These are phyloP conservation scores for Xiphias gladius DNA, from an alignment of 2,113 vertebrate genomes.

Conservation along the genomic window DNA sequence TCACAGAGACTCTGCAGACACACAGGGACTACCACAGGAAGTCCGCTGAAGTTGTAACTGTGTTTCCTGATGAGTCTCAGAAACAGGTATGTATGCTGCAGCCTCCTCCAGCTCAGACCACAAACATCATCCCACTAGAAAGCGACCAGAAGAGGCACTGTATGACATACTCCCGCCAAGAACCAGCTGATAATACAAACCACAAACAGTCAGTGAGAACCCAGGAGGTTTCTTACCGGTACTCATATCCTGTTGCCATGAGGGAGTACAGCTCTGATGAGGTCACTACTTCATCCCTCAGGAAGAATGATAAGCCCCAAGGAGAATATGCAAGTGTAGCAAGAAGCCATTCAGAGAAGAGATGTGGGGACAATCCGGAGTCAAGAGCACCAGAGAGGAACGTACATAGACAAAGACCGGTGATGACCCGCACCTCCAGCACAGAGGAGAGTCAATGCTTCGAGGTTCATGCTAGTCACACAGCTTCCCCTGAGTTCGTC, in stretches of 20 bases:
- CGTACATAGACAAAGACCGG: conserved; percentile 57
- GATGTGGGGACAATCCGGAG: conserved; percentile 35
- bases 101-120: conserved; percentile 48
- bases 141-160: conserved; percentile 61
- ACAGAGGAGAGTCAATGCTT: conserved; percentile 65
- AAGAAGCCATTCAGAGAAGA: conserved; percentile 52
- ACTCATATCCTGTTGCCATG: conserved; percentile 57
- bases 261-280: conserved; percentile 68
- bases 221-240: conserved; percentile 52
- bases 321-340: conserved; percentile 33
- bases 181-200: conserved; percentile 40
- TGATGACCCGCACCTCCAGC: conserved; percentile 50
- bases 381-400: conserved; percentile 48
- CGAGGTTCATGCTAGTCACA: conserved; percentile 49
- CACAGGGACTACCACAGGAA: conserved; percentile 45
- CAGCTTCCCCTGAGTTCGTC: conserved; percentile 80
- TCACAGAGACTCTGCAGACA: conserved; percentile 47
- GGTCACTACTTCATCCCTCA: conserved; percentile 45
- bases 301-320: conserved; percentile 47
- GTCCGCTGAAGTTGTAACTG: conserved; percentile 40
- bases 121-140: conserved; percentile 38
- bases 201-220: conserved; percentile 39
- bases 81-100: conserved; percentile 43
- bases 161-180: conserved; percentile 56
- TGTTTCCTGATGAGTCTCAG: conserved; percentile 62